Percentiles rank a stretch among this genome's conserved stretches.
These are phyloP conservation scores for Varanus salvator DNA, from an alignment of 2,113 vertebrate species.

Conservation along the genomic window DNA sequence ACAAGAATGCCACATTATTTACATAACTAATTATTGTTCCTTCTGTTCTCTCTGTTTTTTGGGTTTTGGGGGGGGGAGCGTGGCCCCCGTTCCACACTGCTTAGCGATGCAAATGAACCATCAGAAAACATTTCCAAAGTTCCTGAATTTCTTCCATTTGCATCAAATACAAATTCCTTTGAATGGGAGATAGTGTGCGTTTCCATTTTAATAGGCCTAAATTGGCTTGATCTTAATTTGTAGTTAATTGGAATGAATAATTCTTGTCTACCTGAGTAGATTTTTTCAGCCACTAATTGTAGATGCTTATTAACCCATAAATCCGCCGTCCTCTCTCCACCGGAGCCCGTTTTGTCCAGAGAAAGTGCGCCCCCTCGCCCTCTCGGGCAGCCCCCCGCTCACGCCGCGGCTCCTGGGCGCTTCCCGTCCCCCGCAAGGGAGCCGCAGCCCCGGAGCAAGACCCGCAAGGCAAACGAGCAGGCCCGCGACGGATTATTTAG, in stretches of 20 bases:
- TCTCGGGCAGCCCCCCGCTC: neutral
- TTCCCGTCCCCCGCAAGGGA: neutral
- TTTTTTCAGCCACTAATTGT: constrained; percentile 73
- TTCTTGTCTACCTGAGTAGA: constrained; percentile 82
- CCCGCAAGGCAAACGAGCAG: neutral
- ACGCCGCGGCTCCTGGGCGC: rapidly evolving
- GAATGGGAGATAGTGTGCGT: constrained; percentile 80
- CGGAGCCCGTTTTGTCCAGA: constrained; percentile 38
- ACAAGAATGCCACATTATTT: constrained; percentile 99
- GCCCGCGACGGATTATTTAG: neutral
- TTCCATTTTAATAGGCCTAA: constrained; percentile 86
- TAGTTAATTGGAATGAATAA: constrained; percentile 85
- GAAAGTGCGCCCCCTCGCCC: neutral
- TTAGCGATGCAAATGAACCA: constrained; percentile 82
- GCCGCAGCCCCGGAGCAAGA: neutral
- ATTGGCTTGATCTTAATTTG: constrained; percentile 87
- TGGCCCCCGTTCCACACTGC: constrained; percentile 72
- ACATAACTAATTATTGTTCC: constrained; percentile 99
- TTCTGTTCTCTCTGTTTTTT: constrained; percentile 85
- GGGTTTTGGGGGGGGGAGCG: constrained; percentile 72
- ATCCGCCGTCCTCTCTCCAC: constrained; percentile 62
- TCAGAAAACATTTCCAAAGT: constrained; percentile 82
- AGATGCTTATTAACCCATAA: constrained; percentile 83
- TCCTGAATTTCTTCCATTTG: constrained; percentile 83
- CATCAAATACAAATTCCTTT: constrained; percentile 84